Evolutionary conservation across 2,113 vertebrate species (phyloP), one percentile per base, ranked within the genome.

Genomic region (Passer montanus): DNA sequence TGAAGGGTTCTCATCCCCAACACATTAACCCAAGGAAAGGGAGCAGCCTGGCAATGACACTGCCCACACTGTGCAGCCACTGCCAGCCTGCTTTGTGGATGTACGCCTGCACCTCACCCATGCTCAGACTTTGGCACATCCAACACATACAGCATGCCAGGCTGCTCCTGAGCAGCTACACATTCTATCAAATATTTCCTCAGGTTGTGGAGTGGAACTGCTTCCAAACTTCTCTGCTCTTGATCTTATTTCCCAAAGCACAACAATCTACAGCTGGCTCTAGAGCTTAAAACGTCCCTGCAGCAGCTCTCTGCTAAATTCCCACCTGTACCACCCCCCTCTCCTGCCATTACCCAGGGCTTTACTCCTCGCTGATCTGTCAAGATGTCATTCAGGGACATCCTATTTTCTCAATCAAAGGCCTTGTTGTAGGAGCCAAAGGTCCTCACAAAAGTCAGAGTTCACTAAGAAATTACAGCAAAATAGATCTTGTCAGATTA

Each of bases 351-450:
- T 8, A 44, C 13, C 31, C 82, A 73, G 24, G n/a, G 43, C 31
- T 87, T 84, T 13, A 0, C 11, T 24, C 56, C 35, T 68, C 19
- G 15, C 0, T 15, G 30, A 69, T 18, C 10, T 33, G 1, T 46
- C 16, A 46, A 30, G 26, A 35, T 10, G 14, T 66, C 81, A 72
- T 11, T n/a, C 73, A 1, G 1, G 7, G 22, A 84, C 37, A 44
- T 20, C 7, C 18, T 62, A 10, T n/a, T 72, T 94, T 31, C 62
- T 78, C 77, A 44, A 4, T 23, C 26, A 63, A 79, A 70, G 8
- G 11, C 23, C 16, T 33, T 8, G 4, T 35, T 47, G 33, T 5
- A 63, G 33, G n/a, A 80, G 49, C 24, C 76, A 75, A 53, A 87
- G 19, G 41, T 70, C 26, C 23, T 55, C 0, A 0, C 10, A 31